phyloP scores from a whole-genome alignment of 2,797 vertebrate species.

The Poeciliopsis paucimaculata region DNA sequence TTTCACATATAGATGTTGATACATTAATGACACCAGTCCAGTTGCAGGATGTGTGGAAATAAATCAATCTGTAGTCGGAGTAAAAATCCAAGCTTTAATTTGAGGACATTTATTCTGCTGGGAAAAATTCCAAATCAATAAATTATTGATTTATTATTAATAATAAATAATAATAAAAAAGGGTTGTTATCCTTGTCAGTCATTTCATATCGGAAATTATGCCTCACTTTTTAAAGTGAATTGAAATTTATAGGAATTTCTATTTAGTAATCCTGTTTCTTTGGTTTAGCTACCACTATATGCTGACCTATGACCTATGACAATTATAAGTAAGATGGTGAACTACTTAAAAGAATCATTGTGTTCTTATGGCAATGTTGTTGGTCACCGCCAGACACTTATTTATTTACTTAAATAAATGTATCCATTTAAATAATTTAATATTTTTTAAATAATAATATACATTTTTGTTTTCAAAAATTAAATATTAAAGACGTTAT shows the following conservation, averaged over 20 bases:
- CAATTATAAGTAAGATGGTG: too few relatives aligned
- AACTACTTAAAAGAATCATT: too few relatives aligned
- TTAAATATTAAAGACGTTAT: background rate
- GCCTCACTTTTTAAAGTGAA: background rate
- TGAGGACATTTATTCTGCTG: background rate
- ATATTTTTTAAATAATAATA: too few relatives aligned
- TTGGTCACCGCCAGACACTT: too few relatives aligned
- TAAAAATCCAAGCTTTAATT: background rate
- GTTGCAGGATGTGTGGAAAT: background rate
- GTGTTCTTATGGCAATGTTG: too few relatives aligned
- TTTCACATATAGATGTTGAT: background rate
- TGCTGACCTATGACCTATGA: too few relatives aligned
- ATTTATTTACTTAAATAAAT: too few relatives aligned
- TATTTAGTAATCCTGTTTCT: too few relatives aligned
- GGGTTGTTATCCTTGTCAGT: background rate
- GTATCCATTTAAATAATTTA: too few relatives aligned
- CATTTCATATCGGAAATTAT: background rate
- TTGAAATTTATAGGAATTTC: too few relatives aligned
- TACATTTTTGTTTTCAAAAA: background rate
- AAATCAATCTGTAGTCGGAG: background rate
- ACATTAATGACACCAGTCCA: background rate
- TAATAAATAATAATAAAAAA: too few relatives aligned
- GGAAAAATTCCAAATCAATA: background rate
- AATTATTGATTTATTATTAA: background rate
- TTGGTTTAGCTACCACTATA: too few relatives aligned